Evolutionary conservation across 2,113 vertebrate genomes (phyloP).

Genomic region (Psophia crepitans): DNA sequence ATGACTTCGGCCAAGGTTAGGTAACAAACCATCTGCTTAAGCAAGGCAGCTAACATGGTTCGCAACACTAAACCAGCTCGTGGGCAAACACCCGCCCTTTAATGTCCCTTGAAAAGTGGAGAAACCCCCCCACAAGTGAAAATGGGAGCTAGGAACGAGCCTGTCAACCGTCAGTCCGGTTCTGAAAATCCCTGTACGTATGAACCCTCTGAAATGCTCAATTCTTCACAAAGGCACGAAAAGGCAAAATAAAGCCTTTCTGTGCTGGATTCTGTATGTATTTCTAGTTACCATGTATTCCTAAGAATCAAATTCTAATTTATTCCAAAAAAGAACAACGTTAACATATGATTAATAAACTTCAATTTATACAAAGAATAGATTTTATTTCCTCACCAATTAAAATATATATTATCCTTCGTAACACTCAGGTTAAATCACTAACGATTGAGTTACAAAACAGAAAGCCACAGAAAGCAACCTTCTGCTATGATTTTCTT

Average conservation of each 20-base stretch:
- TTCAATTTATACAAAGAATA: neutral
- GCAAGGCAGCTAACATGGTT: neutral
- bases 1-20: neutral
- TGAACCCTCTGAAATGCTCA: neutral
- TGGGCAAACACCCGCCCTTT: neutral
- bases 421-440: neutral
- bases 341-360: neutral
- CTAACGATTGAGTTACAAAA: neutral
- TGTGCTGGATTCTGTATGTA: neutral
- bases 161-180: rapidly evolving
- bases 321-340: neutral
- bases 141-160: neutral
- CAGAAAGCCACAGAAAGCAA: neutral
- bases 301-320: neutral
- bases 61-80: neutral
- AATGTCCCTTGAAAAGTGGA: neutral
- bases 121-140: neutral
- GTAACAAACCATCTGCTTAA: neutral
- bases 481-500: neutral
- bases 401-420: neutral
- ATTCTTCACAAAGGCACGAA: neutral
- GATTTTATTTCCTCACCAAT: neutral
- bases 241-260: neutral
- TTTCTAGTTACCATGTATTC: neutral
- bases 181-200: neutral